Evolutionary conservation across 2,113 vertebrate genomes (phyloP), one percentile per base, ranked within the genome.

Genomic region (Poeciliopsis occidentalis): DNA sequence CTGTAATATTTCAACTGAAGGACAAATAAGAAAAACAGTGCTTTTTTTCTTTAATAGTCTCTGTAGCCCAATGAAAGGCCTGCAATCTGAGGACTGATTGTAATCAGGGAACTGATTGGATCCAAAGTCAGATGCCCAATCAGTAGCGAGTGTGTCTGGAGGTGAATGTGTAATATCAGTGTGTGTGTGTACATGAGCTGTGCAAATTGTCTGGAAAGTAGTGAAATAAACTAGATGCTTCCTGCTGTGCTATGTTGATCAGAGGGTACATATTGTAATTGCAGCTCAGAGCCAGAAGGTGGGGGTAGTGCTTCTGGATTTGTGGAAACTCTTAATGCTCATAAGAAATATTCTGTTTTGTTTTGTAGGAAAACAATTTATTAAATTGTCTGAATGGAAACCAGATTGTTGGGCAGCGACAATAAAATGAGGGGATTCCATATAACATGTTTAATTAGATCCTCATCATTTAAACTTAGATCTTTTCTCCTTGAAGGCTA

Each of bases 201-300:
- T 91, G 81, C 85, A 83, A 90, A 85, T 88, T 89, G 69, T 67
- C 83, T 90, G 93, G 73, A 91, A 90, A 95, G 92, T 94, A 93
- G 94, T 95, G 91, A 95, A 96, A 96, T 96, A 97, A 96, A 97
- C 90, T 85, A 89, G 92, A 92, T 95, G 95, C 95, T 96, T 95
- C 95, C 95, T 93, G 81, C 78, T 19, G 61, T 67, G 70, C 39
- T 72, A 68, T 81, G 63, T 83, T 74, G 82, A 67, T 83, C 37
- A 60, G 61, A 69, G 61, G 65, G 8, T 63, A 47, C 44, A 4
- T 12, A 26, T 34, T 37, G 44, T 26, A 30, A 24, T 19, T 30
- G n/a, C 75, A 76, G 26, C 31, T 69, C 12, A 17, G 67, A 54
- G 31, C 41, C 32, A 69, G 60, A 51, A 32, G 71, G 61, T 26